phyloP scores from a whole-genome alignment of 1,140 invertebrate genomes.

The Oncopodura yosiiana region DNA sequence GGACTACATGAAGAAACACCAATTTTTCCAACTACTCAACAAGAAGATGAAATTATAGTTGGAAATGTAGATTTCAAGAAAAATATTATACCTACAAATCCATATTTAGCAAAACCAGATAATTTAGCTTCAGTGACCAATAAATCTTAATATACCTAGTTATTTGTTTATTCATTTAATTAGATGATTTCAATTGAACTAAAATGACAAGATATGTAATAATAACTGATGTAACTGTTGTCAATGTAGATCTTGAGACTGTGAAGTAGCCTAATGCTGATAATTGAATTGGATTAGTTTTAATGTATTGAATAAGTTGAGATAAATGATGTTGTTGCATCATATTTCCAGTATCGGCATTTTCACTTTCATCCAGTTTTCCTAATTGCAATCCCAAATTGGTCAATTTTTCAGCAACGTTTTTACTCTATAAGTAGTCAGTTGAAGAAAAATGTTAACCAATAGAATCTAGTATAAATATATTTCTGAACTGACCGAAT shows the following conservation, averaged over 20 bases:
- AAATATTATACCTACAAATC: too few species aligned
- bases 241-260: not conserved
- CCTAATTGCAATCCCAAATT: not conserved
- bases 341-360: not conserved
- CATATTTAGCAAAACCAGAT: too few species aligned
- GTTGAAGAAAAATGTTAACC: not conserved
- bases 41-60: too few species aligned
- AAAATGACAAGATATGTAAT: not conserved
- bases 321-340: slow-evolving; percentile 2
- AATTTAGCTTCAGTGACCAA: too few species aligned
- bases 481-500: slow-evolving; percentile 2
- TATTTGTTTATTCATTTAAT: too few species aligned
- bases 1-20: too few species aligned
- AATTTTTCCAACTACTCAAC: too few species aligned
- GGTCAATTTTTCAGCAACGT: not conserved
- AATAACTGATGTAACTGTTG: not conserved
- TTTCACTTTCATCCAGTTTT: slow-evolving; percentile 1
- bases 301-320: too few species aligned
- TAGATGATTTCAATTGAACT: too few species aligned
- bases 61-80: too few species aligned
- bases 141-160: too few species aligned
- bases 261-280: slow-evolving; percentile 5
- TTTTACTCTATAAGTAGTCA: not conserved
- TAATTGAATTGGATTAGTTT: slow-evolving; percentile 6
- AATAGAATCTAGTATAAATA: not conserved